Evolutionary conservation across 1,140 invertebrate genomes (phyloP), one percentile per base, ranked within the genome.

Genomic region (Drosophila nigromelanica): DNA sequence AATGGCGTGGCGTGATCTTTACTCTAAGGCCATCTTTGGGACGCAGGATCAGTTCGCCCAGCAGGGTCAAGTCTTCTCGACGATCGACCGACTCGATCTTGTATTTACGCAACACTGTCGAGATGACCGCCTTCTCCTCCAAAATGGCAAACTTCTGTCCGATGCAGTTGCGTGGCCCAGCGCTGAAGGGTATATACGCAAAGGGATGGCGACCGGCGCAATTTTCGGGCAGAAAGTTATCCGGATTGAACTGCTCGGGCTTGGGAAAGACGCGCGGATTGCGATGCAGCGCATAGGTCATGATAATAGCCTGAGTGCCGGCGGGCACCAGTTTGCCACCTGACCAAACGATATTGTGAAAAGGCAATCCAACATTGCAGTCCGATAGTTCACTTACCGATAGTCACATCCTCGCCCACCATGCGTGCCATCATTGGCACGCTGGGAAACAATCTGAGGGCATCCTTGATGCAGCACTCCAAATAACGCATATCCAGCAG

Each of bases 81-180:
- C 92, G 92, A 56, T 95, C 94, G 2, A 94, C 90, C 0, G 94
- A 91, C 75, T 93, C 92, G 14, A 95, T 77, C 71, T 92, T 92
- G 80, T 94, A 97, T 62, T 94, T 93, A 27, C 95, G 92, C 11
- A 97, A 87, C n/a, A 97, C 90, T 3, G 93, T 92, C 0, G 95
- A 94, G 45, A 97, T 91, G 1, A 96, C 91, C 0, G 94, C 93
- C 90, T 97, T 97, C 83, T 95, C 93, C 92, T 97, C 96, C 69
- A 96, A 86, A 85, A 95, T 92, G 5, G 96, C 96, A 90, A 97
- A 97, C 90, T 95, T 96, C 89, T 96, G 95, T 56, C 95, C 95
- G 18, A 92, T 92, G 62, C 91, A 97, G 81, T 96, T 96, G 69
- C 96, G 93, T 1, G 95, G 94, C 4, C 96, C 96, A 43, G 95